Base-by-base conservation (phyloP, 2,113 vertebrate species). In the Tenebrosternarchus preto region DNA sequence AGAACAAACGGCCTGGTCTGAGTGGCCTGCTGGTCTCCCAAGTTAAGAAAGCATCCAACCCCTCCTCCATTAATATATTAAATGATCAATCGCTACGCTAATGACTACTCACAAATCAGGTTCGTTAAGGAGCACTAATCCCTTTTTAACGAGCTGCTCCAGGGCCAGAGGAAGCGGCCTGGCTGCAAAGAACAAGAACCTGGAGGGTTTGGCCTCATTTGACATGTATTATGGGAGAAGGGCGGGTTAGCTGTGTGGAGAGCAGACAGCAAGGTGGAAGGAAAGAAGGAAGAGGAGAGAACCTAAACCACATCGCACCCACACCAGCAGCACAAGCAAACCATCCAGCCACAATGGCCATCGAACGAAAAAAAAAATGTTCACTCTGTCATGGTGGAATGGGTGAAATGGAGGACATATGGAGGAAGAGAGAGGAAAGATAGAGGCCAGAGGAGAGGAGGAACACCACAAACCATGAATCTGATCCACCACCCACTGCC, bases 91-190 rank as follows among this genome's bases (percentile, higher is more conserved):
- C 77, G 73, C 29, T 17, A 50, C 16, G 16, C 53, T 90, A 88
- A 89, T 77, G 81, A 85, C 59, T 73, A 22, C 29, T 25, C 83
- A 53, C 2, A 33, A 68, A 72, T 83, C 86, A 71, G 72, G 74
- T 81, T 67, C 0, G 72, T 89, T 85, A 82, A 68, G 16, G 27
- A 67, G 22, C 70, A 29, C 66, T 92, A 91, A 92, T 92, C 89
- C 88, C 71, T 81, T 87, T 88, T 89, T 91, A 91, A 92, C 73
- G 19, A 91, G 88, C 88, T 56, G 72, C 59, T 70, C 69, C 60
- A 66, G 76, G 25, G n/a, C 43, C 36, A 4, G 12, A 74, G 66
- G 12, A 50, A 12, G 61, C 24, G 74, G 56, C 22, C 73, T 27
- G 17, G 36, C 39, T 16, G 24, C 72, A 53, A n/a, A 61, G 46